Conservation (phyloP, 2,888 invertebrate species). For the Liposcelis brunnea region DNA sequence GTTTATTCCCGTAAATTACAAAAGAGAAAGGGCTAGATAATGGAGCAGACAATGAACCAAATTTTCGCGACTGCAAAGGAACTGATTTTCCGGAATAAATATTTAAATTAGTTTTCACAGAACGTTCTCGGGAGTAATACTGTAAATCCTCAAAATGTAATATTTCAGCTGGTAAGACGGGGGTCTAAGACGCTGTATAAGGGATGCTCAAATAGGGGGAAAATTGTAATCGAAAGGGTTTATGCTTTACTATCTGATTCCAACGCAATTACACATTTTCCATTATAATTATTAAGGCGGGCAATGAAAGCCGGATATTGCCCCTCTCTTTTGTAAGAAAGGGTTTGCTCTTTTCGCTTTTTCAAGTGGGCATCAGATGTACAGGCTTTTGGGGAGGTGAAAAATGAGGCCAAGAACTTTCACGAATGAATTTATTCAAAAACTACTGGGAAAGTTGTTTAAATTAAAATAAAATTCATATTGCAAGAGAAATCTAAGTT, state of each 20-base stretch:
- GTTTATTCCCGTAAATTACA: neutral
- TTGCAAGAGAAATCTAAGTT: too few relatives aligned
- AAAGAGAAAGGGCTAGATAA: neutral
- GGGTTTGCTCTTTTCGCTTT: too few relatives aligned
- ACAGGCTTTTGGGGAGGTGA: too few relatives aligned
- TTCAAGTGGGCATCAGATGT: too few relatives aligned
- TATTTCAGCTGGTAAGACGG: neutral
- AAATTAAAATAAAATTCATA: too few relatives aligned
- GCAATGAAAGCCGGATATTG: too few relatives aligned
- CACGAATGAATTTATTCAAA: too few relatives aligned
- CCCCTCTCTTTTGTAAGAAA: too few relatives aligned
- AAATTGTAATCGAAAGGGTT: constrained; percentile 2
- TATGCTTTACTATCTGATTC: neutral
- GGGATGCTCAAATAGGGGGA: neutral
- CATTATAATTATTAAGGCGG: too few relatives aligned
- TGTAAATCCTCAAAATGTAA: neutral
- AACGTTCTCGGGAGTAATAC: neutral
- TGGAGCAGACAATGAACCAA: neutral
- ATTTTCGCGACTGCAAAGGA: neutral
- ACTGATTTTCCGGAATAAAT: neutral
- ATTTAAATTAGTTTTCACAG: constrained; percentile 3
- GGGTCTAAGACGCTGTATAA: neutral
- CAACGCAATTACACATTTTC: neutral
- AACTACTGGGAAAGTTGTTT: too few relatives aligned
- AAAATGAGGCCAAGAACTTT: too few relatives aligned